Base-by-base conservation (phyloP, 2,888 invertebrate species). In the Rutpela maculata region DNA sequence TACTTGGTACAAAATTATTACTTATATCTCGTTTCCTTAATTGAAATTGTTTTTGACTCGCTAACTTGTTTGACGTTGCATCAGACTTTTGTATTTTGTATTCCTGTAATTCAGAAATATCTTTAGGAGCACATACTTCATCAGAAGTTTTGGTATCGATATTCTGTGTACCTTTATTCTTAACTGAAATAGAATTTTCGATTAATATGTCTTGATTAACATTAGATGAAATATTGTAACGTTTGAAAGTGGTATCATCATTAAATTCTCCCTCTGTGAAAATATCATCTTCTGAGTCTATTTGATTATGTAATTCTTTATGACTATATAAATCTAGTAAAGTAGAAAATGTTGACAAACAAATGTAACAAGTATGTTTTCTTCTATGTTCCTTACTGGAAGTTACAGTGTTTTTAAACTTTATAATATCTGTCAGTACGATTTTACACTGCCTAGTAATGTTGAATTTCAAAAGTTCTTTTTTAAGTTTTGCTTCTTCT, bases 321-420 rank as follows among this genome's bases (percentile, higher is more conserved):
- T 76, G 76, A 12, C 38, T 50, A 38, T 62, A 22, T 26, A 76
- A 72, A 68, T 76, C 72, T 38, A 56, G 56, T 9, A 76, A 22
- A 0, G 56, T 17, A 18, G 59, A 59, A 68, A 76, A 76, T 68
- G 72, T 76, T 12, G n/a, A 35, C 76, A 72, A 68, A 26, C 76
- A 76, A n/a, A 66, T 63, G 15, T 76, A 76, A 62, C 76, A 76
- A 17, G 50, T 76, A 12, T 71, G 59, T 0, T 38, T 76, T 62
- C 72, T 76, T 18, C 59, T 72, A 10, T 71, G 76, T 31, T 62
- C 50, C 1, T 50, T 31, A n/a, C 22, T n/a, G 31, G 17, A 11
- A 15, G 22, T 2, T 26, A 38, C 7, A 43, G 19, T 12, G 71
- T 38, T 17, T 26, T 56, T 5, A 57, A 38, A 67, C 19, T 71